Base-by-base conservation (phyloP, 2,888 invertebrate genomes). In the Leptinotarsa haldemani region DNA sequence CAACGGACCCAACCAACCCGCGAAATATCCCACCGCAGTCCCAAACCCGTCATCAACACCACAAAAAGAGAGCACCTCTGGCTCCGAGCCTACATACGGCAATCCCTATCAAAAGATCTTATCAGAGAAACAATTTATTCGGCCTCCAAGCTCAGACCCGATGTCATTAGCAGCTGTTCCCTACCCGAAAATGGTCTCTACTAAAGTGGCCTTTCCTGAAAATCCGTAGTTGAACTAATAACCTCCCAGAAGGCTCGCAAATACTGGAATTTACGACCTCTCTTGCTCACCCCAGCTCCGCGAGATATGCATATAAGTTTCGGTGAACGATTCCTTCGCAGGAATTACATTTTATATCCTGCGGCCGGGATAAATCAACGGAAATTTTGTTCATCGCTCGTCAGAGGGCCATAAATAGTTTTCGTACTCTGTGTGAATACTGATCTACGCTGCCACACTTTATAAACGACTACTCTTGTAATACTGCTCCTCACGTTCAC, bases 311-410 rank as follows among this genome's bases (percentile, higher is more conserved):
- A 74, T 48, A 61, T 53, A 66, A 47, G 65, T 73, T 69, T 52
- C 52, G 16, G 66, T 58, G 74, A 74, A 70, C 74, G 70, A 66
- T 70, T 74, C 70, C 74, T 70, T 70, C 56, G 63, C 70, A 70
- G 70, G 40, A 74, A 74, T 74, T 74, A 70, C 74, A 70, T 70
- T 70, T 74, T 74, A 74, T 70, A 70, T 70, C 74, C 69, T 70
- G 74, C 69, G 65, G 69, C 50, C 30, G 25, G 70, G 58, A 69
- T 74, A 74, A 74, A 74, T 77, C 74, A 65, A 50, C 22, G 30
- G 65, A 69, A 74, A 77, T 77, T 77, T 77, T 74, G 69, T 77
- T 73, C 73, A 77, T 77, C 70, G 74, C 52, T 53, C 77, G 56
- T 69, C 72, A 30, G 77, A 73, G 77, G 56, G 69, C 52, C 70